phyloP scores from a whole-genome alignment of 2,888 invertebrate species.

The Galeruca laticollis region DNA sequence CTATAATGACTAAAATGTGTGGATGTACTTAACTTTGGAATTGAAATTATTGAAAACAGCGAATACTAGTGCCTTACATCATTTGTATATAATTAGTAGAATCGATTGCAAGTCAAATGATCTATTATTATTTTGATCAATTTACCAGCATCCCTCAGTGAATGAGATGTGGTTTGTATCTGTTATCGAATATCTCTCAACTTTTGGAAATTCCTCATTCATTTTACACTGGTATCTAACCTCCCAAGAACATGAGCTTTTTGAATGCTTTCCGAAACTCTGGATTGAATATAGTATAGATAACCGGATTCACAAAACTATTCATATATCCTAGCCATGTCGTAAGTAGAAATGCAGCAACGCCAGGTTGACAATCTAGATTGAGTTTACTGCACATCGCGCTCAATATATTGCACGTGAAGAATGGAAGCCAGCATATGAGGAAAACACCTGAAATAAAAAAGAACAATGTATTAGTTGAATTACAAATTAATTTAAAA shows the following conservation, averaged over 20 bases:
- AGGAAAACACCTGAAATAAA: slow-evolving; percentile 91
- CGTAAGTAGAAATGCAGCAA: slow-evolving; percentile 92
- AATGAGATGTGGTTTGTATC: background rate
- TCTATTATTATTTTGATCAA: too few species aligned
- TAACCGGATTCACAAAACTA: slow-evolving; percentile 92
- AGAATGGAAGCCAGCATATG: slow-evolving; percentile 99
- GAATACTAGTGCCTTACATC: too few species aligned
- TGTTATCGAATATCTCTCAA: background rate
- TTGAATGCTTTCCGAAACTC: slow-evolving; percentile 99
- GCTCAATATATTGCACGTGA: slow-evolving; percentile 97
- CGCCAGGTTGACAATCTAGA: slow-evolving; percentile 83
- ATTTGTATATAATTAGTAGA: too few species aligned
- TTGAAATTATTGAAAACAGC: too few species aligned
- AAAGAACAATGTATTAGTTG: slow-evolving; percentile 27
- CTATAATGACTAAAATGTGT: too few species aligned
- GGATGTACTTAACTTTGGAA: too few species aligned
- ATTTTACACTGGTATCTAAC: slow-evolving; percentile 39
- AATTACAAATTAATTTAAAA: too few species aligned
- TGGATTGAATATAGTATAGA: slow-evolving; percentile 95
- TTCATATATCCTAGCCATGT: slow-evolving; percentile 99
- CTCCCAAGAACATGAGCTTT: slow-evolving; percentile 83
- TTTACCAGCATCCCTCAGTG: too few species aligned
- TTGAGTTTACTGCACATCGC: slow-evolving; percentile 93
- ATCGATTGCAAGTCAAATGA: too few species aligned
- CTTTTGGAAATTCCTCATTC: background rate